Conservation (phyloP, 2,888 invertebrate species). For the Sarcophaga variegata region DNA sequence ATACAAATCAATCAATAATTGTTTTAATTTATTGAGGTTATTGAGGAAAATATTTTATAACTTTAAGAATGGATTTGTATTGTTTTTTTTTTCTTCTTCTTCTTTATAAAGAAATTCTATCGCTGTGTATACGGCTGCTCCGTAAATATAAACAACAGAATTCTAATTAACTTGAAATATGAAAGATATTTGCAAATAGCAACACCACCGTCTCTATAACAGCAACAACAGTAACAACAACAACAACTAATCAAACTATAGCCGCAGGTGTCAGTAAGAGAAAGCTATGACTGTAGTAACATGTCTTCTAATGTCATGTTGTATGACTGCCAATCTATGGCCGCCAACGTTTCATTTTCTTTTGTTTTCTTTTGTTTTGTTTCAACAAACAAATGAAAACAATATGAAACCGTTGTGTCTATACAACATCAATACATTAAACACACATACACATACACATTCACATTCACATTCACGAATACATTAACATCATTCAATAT, state of each 20-base stretch:
- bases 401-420: not conserved
- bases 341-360: slow-evolving; percentile 13
- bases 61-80: too few species aligned
- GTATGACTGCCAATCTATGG: slow-evolving; percentile 26
- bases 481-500: not conserved
- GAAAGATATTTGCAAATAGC: slow-evolving; percentile 8
- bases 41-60: too few species aligned
- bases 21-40: too few species aligned
- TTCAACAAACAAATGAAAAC: slow-evolving; percentile 21
- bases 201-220: too few species aligned
- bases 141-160: not conserved
- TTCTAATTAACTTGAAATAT: slow-evolving; percentile 26
- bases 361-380: slow-evolving; percentile 1
- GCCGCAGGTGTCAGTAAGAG: slow-evolving; percentile 33
- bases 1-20: too few species aligned
- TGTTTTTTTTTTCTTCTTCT: too few species aligned
- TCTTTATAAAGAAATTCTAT: not conserved
- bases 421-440: slow-evolving; percentile 20
- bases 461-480: not conserved
- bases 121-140: not conserved
- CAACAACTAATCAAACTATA: slow-evolving; percentile 37
- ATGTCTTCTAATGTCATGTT: slow-evolving; percentile 34
- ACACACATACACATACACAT: not conserved
- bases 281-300: slow-evolving; percentile 26
- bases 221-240: not conserved